phyloP scores from a whole-genome alignment of 1,140 invertebrate genomes.

The Himalopsyche phryganea region DNA sequence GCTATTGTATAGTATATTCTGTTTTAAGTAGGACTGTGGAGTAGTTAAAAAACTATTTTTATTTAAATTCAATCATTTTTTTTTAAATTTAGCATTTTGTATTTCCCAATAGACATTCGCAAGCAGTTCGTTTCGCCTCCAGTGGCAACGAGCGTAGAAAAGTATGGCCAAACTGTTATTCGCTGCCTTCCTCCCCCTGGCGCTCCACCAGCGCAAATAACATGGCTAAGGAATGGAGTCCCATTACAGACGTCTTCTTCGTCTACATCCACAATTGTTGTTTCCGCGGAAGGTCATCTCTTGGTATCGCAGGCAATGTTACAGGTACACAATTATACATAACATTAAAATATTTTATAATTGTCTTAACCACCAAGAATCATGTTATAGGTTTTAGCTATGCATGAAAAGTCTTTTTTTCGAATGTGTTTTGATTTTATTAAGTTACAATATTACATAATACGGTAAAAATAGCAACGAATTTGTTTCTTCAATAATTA shows the following conservation, averaged over 20 bases:
- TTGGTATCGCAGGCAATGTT: constrained; percentile 84
- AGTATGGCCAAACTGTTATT: constrained; percentile 80
- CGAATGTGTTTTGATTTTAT: no score
- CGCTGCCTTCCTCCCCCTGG: constrained; percentile 85
- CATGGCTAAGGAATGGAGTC: constrained; percentile 75
- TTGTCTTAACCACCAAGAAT: no score
- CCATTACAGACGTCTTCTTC: constrained; percentile 60
- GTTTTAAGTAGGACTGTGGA: no score
- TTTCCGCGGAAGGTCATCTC: constrained; percentile 83
- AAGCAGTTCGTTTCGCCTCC: constrained; percentile 81
- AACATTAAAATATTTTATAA: no score
- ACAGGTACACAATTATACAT: constrained; percentile 45
- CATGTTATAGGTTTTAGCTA: no score
- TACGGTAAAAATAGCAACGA: neutral
- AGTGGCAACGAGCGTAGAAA: constrained; percentile 75
- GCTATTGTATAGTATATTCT: no score
- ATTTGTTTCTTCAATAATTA: constrained; percentile 1
- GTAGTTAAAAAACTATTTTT: no score
- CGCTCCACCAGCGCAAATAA: constrained; percentile 78
- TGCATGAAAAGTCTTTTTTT: no score
- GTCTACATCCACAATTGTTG: constrained; percentile 59
- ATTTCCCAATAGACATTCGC: constrained; percentile 67
- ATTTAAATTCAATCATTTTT: no score
- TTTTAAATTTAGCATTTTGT: neutral
- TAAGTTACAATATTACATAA: no score